Evolutionary conservation across 2,797 vertebrate genomes (phyloP).

Genomic region (Decapterus maruadsi): DNA sequence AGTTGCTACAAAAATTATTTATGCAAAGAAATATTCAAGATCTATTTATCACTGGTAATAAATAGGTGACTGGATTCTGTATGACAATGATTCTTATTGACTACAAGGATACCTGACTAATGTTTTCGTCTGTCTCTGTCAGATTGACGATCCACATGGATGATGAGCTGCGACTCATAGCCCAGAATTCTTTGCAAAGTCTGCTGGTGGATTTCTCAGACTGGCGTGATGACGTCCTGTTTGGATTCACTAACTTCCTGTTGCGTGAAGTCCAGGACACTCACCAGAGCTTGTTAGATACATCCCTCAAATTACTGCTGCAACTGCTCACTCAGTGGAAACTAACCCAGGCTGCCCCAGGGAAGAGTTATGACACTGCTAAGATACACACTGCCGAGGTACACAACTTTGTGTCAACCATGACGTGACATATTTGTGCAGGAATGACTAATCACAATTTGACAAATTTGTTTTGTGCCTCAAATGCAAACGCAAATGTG

Average conservation of each 20-base stretch:
- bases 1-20: neutral
- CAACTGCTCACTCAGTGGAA: constrained; percentile 98
- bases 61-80: neutral
- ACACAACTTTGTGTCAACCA: neutral
- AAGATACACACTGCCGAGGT: constrained; percentile 81
- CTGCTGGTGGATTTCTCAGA: constrained; percentile 95
- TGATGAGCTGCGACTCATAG: constrained; percentile 96
- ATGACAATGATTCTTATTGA: no score
- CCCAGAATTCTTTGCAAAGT: constrained; percentile 97
- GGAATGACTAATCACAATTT: neutral
- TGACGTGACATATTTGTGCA: neutral
- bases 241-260: constrained; percentile 96
- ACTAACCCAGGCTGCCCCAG: constrained; percentile 87
- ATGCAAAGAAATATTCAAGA: neutral
- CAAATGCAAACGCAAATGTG: no score
- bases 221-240: constrained; percentile 97
- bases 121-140: constrained; percentile 11
- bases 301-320: constrained; percentile 94
- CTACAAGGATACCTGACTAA: neutral
- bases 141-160: constrained; percentile 99
- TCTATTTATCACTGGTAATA: neutral
- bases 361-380: constrained; percentile 67
- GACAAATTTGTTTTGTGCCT: no score
- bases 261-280: constrained; percentile 95
- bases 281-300: constrained; percentile 93